These are phyloP conservation scores for Crotalus viridis DNA, from an alignment of 2,113 vertebrate genomes.

Conservation along the genomic window DNA sequence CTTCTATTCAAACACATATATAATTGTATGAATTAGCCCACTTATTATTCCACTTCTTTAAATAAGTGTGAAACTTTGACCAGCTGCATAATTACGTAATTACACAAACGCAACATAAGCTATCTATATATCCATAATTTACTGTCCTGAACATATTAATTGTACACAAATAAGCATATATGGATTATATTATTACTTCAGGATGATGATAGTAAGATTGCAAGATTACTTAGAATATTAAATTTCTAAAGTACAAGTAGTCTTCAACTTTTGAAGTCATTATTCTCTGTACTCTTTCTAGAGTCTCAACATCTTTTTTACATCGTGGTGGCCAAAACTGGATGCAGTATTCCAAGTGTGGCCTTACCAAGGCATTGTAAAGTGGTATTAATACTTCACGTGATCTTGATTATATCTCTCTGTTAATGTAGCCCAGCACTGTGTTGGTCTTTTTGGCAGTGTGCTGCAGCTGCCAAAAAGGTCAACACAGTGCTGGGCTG, in stretches of 20 bases:
- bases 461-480: no score
- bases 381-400: no score
- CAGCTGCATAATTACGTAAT: neutral
- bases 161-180: neutral
- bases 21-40: neutral
- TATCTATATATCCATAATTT: neutral
- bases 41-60: neutral
- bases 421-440: no score
- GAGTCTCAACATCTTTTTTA: no score
- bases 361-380: no score
- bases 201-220: neutral
- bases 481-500: no score
- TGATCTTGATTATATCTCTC: no score
- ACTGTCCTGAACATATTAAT: neutral
- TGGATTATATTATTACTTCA: neutral
- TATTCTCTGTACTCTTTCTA: neutral
- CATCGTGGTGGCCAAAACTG: no score
- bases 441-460: no score
- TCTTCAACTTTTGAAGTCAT: neutral
- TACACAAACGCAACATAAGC: neutral
- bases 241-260: neutral
- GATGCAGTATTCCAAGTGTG: no score
- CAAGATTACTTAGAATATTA: neutral
- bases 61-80: neutral
- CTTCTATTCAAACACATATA: neutral